Conservation (phyloP, 2,797 vertebrate species). For the Otus scops region DNA sequence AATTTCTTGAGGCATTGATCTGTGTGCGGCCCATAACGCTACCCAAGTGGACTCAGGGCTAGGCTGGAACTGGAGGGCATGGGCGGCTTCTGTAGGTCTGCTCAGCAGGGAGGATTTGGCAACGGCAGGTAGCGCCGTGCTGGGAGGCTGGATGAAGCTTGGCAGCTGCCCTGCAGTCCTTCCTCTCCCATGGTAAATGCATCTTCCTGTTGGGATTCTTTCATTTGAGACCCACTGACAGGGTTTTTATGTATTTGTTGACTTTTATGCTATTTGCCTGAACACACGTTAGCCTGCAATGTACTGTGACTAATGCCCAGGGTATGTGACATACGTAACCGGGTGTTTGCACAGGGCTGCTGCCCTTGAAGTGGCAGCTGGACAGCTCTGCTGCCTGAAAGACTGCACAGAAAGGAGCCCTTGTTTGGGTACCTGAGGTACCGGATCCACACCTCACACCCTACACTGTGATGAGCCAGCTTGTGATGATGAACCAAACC, state of each 20-base stretch:
- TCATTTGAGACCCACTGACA: background rate
- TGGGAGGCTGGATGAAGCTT: rapidly evolving
- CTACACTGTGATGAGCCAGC: rapidly evolving
- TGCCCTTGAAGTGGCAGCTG: background rate
- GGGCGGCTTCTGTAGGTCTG: background rate
- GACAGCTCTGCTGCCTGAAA: background rate
- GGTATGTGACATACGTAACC: background rate
- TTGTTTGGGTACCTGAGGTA: background rate
- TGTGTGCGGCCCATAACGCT: background rate
- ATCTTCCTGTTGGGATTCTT: background rate
- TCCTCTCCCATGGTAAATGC: background rate
- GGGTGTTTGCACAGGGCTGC: background rate
- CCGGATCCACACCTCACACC: background rate
- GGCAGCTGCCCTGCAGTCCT: background rate
- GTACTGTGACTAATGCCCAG: background rate
- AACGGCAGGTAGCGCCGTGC: background rate
- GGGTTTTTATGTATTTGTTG: background rate
- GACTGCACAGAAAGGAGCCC: background rate
- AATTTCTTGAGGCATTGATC: background rate
- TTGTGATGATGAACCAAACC: background rate
- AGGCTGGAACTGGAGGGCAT: background rate
- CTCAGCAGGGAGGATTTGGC: background rate
- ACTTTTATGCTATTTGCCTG: background rate
- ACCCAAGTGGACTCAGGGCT: background rate
- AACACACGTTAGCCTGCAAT: background rate